Base-by-base conservation (phyloP, 2,113 vertebrate genomes). In the Benitochromis conjunctus region DNA sequence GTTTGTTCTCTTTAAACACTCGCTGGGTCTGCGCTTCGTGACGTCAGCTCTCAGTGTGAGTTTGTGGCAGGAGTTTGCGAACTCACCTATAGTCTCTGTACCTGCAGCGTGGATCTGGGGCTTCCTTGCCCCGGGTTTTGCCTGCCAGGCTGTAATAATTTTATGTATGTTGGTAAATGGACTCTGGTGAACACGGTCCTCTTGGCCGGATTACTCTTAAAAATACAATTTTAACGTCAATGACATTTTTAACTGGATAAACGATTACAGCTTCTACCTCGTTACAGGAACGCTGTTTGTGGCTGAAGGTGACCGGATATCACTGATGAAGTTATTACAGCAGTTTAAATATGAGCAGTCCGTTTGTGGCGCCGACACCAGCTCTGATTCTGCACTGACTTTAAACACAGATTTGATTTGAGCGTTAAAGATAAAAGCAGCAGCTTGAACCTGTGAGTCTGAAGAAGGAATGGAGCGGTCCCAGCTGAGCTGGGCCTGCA, bases 201-300 rank as follows among this genome's bases (percentile, higher is more conserved):
- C 12, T 24, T 12, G 24, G 24, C 0, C 26, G 18, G 26, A 26
- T 31, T 9, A 18, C 5, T 10, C 29, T 31, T 60, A 9, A 58
- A 31, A 36, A n/a, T n/a, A n/a, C n/a, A n/a, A n/a, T n/a, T n/a
- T n/a, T n/a, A n/a, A n/a, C n/a, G n/a, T n/a, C n/a, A n/a, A n/a
- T n/a, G n/a, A n/a, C n/a, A n/a, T n/a, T n/a, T n/a, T 14, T 8
- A 29, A 58, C 57, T 1, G 57, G 57, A 60, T 8, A 0, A 8
- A 19, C 16, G 16, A 41, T 19, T 34, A 16, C 16, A 10, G 57
- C 57, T 4, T 60, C 57, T 16, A 2, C 9, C 57, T 29, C 19
- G 26, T 60, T 18, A 0, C 26, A 18, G 26, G 26, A 31, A 3
- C 18, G 57, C 8, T 0, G 57, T 60, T 60, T 60, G 16, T 60